Base-by-base conservation (phyloP, 2,113 vertebrate species). In the Gallinago jamesoni region DNA sequence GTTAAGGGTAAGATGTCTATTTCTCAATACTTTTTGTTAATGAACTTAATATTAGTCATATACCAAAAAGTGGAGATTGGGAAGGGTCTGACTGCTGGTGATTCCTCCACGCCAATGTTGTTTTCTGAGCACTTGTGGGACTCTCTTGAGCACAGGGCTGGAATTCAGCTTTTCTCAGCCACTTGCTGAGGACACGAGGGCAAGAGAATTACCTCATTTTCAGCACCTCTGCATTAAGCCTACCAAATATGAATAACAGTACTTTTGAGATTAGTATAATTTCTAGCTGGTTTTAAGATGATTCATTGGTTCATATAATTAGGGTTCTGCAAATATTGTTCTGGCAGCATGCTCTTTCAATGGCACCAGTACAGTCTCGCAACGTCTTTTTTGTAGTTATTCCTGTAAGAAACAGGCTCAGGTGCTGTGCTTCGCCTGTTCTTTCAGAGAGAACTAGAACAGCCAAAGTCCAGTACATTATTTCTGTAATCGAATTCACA, bases 401-500 rank as follows among this genome's bases (percentile, higher is more conserved):
- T 79, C 52, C 7, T 27, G 31, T 77, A 56, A 59, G 68, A 37
- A 12, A 19, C 47, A 3, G 6, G 7, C 41, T 55, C 43, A 13
- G 60, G 60, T 31, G 59, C 3, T 35, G 48, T 7, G 8, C 57
- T 84, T 15, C 37, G 11, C 24, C 56, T 15, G 5, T 28, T 48
- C 12, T 43, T 73, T 67, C 79, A 57, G 47, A 11, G 30, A 48
- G 13, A 73, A 10, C 48, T 45, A 21, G 12, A 47, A 4, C 23
- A 62, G 24, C 50, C 11, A 0, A 1, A 86, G 41, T 41, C 41
- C 35, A 43, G 33, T 1, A 1, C 3, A 1, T 67, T 35, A 19
- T 21, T 86, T 53, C 66, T 47, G 3, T 30, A 50, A 16, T 2
- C 1, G 3, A 52, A 39, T 22, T 62, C 47, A 25, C 56, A 52